Evolutionary conservation across 2,797 vertebrate genomes (phyloP), one percentile per base, ranked within the genome.

Genomic region (Labeo calbasu): DNA sequence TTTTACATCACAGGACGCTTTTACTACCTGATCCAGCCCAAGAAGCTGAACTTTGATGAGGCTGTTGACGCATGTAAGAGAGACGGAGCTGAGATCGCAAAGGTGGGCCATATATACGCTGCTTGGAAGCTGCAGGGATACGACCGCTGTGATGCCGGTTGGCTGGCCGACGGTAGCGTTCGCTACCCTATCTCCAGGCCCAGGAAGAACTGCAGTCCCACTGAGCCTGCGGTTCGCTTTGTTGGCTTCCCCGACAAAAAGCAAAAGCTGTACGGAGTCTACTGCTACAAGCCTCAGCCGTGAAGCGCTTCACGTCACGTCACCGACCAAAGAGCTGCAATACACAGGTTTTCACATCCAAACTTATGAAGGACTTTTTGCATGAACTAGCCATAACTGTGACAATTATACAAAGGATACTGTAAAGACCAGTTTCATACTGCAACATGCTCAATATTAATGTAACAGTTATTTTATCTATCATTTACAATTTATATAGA

Each of bases 181-280:
- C 97, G 98, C 85, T 99, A 99, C 91, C 98, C 98, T 0, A 98
- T 99, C 93, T 94, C 96, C 43, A 94, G 92, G 86, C 98, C 98
- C 0, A 94, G 98, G 83, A 95, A 95, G 89, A 97, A 97, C 93
- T 99, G 98, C 94, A 99, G 98, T 86, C 97, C 97, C 15, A 94
- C 89, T 0, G 97, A 99, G 90, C 95, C 96, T 14, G 97, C 97
- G 0, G 97, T 99, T 87, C 98, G 98, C 87, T 93, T 96, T 9
- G 90, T 96, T 7, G 97, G 97, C 19, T 99, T 97, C 91, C 98
- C 97, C 0, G 95, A 98, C 73, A 98, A 96, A 93, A 95, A 94
- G 66, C 95, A 97, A 86, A 97, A 96, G 96, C 94, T 97, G 23
- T 98, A 96, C 0, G 98, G 98, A 0, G 98, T 98, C 91, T 99